These are phyloP conservation scores for Eupithecia exiguata DNA, from an alignment of 2,888 invertebrate species.

Conservation along the genomic window DNA sequence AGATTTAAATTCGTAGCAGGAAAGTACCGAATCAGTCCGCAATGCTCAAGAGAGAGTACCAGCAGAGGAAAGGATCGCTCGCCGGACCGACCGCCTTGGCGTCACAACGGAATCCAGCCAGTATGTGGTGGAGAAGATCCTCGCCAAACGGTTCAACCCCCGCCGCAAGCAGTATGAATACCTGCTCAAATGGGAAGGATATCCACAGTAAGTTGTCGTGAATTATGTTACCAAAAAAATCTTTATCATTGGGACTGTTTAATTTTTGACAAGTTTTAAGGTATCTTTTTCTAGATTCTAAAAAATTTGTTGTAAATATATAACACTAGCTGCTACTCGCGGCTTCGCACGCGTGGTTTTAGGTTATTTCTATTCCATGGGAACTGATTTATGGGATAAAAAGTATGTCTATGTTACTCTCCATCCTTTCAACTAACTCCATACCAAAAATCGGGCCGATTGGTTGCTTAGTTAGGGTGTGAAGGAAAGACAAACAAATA, in stretches of 20 bases:
- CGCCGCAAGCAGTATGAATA: constrained; percentile 91
- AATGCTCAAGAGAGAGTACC: constrained; percentile 79
- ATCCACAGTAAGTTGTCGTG: constrained; percentile 85
- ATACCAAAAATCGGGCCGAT: no score
- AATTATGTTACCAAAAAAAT: neutral
- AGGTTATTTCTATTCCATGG: no score
- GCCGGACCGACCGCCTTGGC: constrained; percentile 71
- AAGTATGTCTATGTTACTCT: no score
- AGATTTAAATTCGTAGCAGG: constrained; percentile 34
- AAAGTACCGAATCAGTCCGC: constrained; percentile 70
- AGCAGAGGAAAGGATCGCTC: constrained; percentile 77
- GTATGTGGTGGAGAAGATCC: constrained; percentile 91
- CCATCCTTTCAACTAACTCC: no score
- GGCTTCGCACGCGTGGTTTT: no score
- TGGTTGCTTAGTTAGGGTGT: no score
- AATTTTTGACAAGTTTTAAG: neutral
- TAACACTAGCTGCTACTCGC: no score
- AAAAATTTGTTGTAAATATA: no score
- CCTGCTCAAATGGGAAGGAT: constrained; percentile 93
- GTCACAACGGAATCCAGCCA: constrained; percentile 83
- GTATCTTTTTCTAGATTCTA: neutral
- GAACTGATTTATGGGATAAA: no score
- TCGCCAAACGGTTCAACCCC: constrained; percentile 92
- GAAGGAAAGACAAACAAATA: no score
- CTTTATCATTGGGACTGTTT: neutral